Evolutionary conservation across 2,113 vertebrate genomes (phyloP), one percentile per base, ranked within the genome.

Genomic region (Kryptolebias marmoratus): DNA sequence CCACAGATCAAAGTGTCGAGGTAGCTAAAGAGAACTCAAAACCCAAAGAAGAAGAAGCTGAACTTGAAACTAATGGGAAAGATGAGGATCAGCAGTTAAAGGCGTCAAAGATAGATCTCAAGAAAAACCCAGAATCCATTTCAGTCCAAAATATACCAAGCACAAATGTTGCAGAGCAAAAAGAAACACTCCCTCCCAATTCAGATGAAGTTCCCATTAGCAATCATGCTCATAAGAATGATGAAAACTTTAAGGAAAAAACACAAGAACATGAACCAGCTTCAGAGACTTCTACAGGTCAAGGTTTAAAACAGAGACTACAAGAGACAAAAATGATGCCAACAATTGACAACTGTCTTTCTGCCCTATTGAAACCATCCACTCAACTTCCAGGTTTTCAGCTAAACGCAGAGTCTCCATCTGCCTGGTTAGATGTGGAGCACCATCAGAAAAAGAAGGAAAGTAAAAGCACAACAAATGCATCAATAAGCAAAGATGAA

Each of bases 401-500:
- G 4, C 73, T 61, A 22, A 13, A 64, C 30, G 68, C 60, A 7
- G 65, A 87, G 8, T 75, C 77, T 12, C 93, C 92, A 42, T 89
- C 93, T 1, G 73, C 68, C 69, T 91, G 86, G 83, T 59, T 91
- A 27, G 90, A 93, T 30, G 90, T 93, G 36, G 93, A 93, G 67
- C 79, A 87, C 61, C 79, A 67, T 60, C 90, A 83, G 28, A 77
- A 81, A 27, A 62, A 31, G 65, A 94, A 84, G 68, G 69, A 56
- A 12, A 77, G 71, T n/a, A 92, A 73, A 44, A 86, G 73, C 73
- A 83, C 69, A 27, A 67, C 92, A 12, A 88, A 94, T 0, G 36
- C 85, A 11, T 94, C 95, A 55, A 70, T 71, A n/a, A 95, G 94
- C 59, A 94, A 94, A 0, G 95, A 96, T 1, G 87, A 87, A 45